phyloP scores from a whole-genome alignment of 2,113 vertebrate species.

The Odontophorus gujanensis region DNA sequence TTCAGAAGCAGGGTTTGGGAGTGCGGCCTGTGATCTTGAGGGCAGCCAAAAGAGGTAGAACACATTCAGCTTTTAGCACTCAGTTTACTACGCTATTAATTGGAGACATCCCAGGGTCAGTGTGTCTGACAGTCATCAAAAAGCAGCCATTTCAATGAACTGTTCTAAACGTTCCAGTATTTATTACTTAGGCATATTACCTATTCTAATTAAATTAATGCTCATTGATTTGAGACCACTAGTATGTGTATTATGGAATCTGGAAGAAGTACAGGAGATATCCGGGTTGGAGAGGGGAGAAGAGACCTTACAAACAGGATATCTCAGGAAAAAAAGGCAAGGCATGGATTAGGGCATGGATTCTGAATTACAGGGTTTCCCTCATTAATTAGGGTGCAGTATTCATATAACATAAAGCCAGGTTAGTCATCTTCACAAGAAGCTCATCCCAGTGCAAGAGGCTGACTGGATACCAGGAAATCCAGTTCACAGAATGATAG shows the following conservation, averaged over 20 bases:
- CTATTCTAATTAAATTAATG: constrained; percentile 37
- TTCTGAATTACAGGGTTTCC: not conserved
- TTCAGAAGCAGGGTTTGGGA: not conserved
- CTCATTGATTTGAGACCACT: constrained; percentile 9
- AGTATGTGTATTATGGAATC: not conserved
- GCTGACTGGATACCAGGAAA: not conserved
- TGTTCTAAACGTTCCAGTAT: not conserved
- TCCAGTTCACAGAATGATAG: not conserved
- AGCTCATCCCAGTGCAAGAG: not conserved
- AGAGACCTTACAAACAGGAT: accelerated
- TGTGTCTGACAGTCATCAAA: constrained; percentile 7
- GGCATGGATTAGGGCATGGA: not conserved
- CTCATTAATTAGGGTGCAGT: not conserved
- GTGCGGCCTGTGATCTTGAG: not conserved
- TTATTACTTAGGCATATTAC: not conserved
- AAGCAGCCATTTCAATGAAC: constrained; percentile 8
- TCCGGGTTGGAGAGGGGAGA: not conserved
- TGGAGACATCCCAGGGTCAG: constrained; percentile 5
- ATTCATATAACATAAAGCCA: not conserved
- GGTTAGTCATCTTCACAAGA: not conserved
- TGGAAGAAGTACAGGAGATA: not conserved
- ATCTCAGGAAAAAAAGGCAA: not conserved
- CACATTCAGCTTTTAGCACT: not conserved
- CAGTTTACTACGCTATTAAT: constrained; percentile 14
- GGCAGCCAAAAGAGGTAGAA: constrained; percentile 1